Conservation (phyloP, 2,888 invertebrate species). For the Eustalomyia histrio region DNA sequence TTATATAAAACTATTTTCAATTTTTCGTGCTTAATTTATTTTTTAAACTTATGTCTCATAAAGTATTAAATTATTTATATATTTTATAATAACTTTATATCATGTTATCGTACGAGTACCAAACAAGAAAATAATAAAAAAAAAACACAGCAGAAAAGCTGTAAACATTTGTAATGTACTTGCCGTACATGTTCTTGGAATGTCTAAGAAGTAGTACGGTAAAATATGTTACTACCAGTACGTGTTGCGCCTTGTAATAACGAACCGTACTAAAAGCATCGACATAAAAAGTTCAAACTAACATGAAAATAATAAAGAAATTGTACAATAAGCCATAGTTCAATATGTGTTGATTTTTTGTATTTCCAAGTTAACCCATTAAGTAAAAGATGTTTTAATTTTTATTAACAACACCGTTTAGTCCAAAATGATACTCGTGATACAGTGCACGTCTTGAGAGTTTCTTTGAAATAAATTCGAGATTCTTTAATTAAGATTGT, state of each 20-base stretch:
- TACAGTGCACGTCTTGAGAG: too few species aligned
- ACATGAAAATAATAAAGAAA: conserved; percentile 35
- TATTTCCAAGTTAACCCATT: background rate
- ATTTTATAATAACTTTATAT: background rate
- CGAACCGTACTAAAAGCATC: background rate
- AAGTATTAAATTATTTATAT: background rate
- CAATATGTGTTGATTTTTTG: background rate
- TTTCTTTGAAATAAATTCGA: too few species aligned
- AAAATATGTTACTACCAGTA: conserved; percentile 36
- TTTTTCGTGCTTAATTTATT: background rate
- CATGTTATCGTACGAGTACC: background rate
- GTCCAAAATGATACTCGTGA: too few species aligned
- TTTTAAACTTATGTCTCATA: background rate
- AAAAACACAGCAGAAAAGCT: background rate
- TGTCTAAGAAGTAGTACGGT: conserved; percentile 10
- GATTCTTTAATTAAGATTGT: too few species aligned
- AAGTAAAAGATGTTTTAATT: background rate
- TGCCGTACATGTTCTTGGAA: conserved; percentile 26
- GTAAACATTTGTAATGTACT: background rate
- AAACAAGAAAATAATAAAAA: background rate
- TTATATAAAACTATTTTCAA: background rate
- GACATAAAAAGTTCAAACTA: background rate
- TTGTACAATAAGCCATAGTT: conserved; percentile 8
- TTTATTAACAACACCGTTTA: too few species aligned
- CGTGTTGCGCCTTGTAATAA: conserved; percentile 17